These are phyloP conservation scores for Aleiodes alternator DNA, from an alignment of 2,888 invertebrate species.

Conservation along the genomic window DNA sequence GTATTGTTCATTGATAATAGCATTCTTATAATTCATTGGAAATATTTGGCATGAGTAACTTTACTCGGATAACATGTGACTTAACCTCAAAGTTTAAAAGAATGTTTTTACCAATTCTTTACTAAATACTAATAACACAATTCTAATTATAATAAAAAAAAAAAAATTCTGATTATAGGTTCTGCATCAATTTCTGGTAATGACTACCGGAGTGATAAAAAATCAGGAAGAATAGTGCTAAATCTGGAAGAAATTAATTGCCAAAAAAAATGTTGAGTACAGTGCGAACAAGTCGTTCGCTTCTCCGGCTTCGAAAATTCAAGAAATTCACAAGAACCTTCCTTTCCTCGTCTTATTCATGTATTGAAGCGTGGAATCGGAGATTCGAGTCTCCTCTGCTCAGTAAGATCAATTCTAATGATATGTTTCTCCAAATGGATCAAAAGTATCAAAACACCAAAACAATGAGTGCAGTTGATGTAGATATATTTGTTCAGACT, in stretches of 20 bases:
- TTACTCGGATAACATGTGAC: neutral
- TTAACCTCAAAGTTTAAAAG: conserved; percentile 5
- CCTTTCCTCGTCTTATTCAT: conserved; percentile 84
- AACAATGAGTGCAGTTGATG: conserved; percentile 85
- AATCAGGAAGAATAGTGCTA: neutral
- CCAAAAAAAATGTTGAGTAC: conserved; percentile 54
- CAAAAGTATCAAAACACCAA: conserved; percentile 80
- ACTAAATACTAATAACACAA: too few relatives aligned
- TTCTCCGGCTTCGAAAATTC: conserved; percentile 47
- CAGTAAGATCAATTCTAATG: conserved; percentile 79
- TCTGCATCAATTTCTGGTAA: neutral
- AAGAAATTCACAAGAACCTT: conserved; percentile 76
- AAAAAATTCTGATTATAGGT: too few relatives aligned
- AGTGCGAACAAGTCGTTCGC: conserved; percentile 49
- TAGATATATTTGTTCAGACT: conserved; percentile 88
- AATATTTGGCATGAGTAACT: neutral
- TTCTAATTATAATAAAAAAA: too few relatives aligned
- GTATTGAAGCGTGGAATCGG: conserved; percentile 83
- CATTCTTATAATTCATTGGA: neutral
- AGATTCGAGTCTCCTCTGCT: conserved; percentile 81
- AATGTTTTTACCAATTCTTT: neutral
- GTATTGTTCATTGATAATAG: neutral
- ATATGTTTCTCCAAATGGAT: conserved; percentile 84
- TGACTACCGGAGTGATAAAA: neutral
- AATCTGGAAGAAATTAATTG: neutral